phyloP scores from a whole-genome alignment of 2,888 invertebrate species.

The Eucriotettix oculatus region DNA sequence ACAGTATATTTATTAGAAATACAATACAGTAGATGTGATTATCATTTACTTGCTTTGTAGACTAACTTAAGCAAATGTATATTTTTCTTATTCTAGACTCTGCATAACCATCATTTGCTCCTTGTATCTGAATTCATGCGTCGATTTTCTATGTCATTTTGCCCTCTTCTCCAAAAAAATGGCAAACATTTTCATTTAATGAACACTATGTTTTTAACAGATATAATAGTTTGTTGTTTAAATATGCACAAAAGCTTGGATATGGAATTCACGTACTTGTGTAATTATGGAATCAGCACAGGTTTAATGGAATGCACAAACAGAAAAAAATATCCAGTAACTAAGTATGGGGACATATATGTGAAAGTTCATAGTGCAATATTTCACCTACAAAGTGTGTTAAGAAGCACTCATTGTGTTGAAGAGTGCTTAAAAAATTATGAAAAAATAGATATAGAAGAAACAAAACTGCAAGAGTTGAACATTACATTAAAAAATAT shows the following conservation, averaged over 20 bases:
- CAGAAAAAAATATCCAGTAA: background rate
- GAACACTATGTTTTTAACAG: background rate
- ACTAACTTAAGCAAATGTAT: too few relatives aligned
- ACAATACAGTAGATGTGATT: too few relatives aligned
- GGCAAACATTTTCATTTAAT: background rate
- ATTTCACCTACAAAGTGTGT: background rate
- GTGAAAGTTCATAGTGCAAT: background rate
- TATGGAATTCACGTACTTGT: background rate
- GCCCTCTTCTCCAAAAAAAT: background rate
- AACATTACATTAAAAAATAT: background rate
- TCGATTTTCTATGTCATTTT: background rate
- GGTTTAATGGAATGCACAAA: too few relatives aligned
- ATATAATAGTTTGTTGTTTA: background rate
- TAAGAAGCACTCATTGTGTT: background rate
- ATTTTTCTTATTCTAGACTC: background rate
- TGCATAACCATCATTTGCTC: background rate
- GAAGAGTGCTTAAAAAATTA: background rate
- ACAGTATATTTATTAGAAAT: too few relatives aligned
- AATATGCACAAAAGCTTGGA: background rate
- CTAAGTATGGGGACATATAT: background rate
- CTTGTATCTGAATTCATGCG: background rate
- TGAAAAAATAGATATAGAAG: background rate
- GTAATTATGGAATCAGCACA: background rate
- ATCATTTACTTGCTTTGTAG: too few relatives aligned
- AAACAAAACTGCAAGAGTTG: background rate